These are phyloP conservation scores for Argynnis bischoffii DNA, from an alignment of 2,888 invertebrate species.

Conservation along the genomic window DNA sequence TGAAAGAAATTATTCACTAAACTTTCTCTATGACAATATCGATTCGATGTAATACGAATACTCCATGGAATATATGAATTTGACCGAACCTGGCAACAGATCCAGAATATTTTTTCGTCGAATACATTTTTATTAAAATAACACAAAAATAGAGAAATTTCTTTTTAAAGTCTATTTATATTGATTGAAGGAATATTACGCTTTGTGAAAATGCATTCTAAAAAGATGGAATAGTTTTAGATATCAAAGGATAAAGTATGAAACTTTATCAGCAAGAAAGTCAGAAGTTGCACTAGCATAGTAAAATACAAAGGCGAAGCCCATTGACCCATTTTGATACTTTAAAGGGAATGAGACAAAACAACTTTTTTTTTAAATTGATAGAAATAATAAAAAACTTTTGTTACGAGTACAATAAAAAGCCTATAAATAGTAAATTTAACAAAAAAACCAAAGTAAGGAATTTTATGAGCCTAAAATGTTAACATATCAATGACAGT, in stretches of 20 bases:
- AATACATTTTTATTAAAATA: no score
- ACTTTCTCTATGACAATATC: no score
- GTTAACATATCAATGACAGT: neutral
- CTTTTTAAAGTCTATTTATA: constrained; percentile 16
- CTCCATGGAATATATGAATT: no score
- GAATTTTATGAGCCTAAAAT: no score
- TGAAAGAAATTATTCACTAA: no score
- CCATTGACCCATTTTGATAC: constrained; percentile 24
- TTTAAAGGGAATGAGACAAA: constrained; percentile 7
- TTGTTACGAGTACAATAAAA: no score
- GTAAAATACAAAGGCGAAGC: constrained; percentile 27
- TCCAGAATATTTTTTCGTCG: no score
- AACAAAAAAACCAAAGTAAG: no score
- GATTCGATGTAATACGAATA: no score
- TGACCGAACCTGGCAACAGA: no score
- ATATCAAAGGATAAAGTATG: constrained; percentile 18
- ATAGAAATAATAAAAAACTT: no score
- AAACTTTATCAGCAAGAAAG: constrained; percentile 12
- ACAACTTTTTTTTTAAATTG: constrained; percentile 4
- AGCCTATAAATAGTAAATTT: no score
- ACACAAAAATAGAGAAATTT: neutral
- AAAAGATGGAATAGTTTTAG: constrained; percentile 11
- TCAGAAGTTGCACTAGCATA: constrained; percentile 14
- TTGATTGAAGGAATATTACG: constrained; percentile 11
- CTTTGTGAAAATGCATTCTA: constrained; percentile 17